Evolutionary conservation across 2,113 vertebrate species (phyloP).

Genomic region (Cromileptes altivelis): DNA sequence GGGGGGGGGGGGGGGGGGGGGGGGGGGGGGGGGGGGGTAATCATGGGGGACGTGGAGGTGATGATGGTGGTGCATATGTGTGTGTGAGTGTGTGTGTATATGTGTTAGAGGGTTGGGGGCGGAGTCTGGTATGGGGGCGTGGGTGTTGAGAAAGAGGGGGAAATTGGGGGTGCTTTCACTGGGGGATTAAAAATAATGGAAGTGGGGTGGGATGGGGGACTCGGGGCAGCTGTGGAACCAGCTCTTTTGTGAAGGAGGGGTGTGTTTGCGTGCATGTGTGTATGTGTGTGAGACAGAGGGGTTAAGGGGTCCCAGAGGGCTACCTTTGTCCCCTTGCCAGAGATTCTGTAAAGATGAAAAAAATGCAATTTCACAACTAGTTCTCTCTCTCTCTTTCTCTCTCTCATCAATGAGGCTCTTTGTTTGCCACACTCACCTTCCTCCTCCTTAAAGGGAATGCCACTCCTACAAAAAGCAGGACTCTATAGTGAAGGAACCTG

Average conservation of each 20-base stretch:
- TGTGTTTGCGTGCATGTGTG: slow-evolving; percentile 44
- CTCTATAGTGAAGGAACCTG: slow-evolving; percentile 49
- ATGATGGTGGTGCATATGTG: neutral
- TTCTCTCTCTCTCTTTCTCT: slow-evolving; percentile 18
- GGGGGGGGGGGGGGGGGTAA: slow-evolving; percentile 32
- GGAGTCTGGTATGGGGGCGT: neutral
- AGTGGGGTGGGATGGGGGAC: slow-evolving; percentile 58
- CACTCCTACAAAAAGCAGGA: slow-evolving; percentile 33
- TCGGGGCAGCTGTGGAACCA: slow-evolving; percentile 82
- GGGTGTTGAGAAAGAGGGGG: slow-evolving; percentile 42
- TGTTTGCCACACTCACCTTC: slow-evolving; percentile 74
- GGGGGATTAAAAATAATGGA: slow-evolving; percentile 82
- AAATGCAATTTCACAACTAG: slow-evolving; percentile 66
- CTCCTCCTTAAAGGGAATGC: slow-evolving; percentile 66
- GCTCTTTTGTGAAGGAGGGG: slow-evolving; percentile 65
- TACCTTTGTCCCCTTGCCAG: slow-evolving; percentile 81
- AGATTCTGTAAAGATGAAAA: slow-evolving; percentile 55
- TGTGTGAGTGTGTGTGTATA: slow-evolving; percentile 11
- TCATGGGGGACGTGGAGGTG: slow-evolving; percentile 23
- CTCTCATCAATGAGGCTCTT: slow-evolving; percentile 69
- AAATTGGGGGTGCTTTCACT: slow-evolving; percentile 76
- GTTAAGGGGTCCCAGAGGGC: slow-evolving; percentile 76
- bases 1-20: neutral
- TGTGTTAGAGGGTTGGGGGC: neutral
- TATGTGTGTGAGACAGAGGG: slow-evolving; percentile 50